Evolutionary conservation across 2,888 invertebrate species (phyloP).

Genomic region (Abscondita cerata): DNA sequence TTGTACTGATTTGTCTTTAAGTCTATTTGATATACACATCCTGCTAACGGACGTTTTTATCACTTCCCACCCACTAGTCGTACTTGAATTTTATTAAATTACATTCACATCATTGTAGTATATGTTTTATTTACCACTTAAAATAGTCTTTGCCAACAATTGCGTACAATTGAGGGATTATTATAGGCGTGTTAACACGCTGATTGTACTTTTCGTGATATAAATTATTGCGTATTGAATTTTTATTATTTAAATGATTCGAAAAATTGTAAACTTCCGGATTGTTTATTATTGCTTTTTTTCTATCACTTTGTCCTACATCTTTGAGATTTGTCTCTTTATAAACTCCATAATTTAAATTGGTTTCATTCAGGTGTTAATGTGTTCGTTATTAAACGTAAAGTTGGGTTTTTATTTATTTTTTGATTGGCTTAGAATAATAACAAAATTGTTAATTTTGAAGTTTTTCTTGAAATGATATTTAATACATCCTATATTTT

Average conservation of each 20-base stretch:
- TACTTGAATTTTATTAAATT: conserved; percentile 28
- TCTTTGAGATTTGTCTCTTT: too few relatives aligned
- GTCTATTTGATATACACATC: conserved; percentile 32
- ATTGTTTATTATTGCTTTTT: too few relatives aligned
- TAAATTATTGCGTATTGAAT: conserved; percentile 4
- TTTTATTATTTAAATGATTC: not conserved
- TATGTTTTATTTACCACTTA: conserved; percentile 26
- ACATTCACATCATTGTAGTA: conserved; percentile 18
- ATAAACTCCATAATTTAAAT: too few relatives aligned
- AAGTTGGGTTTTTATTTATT: too few relatives aligned
- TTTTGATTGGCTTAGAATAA: too few relatives aligned
- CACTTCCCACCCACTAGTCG: conserved; percentile 30
- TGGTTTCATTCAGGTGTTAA: too few relatives aligned
- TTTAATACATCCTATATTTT: too few relatives aligned
- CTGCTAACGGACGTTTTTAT: conserved; percentile 32
- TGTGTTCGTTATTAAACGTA: too few relatives aligned
- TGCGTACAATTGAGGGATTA: conserved; percentile 19
- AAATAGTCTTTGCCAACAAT: conserved; percentile 23
- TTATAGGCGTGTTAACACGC: conserved; percentile 5
- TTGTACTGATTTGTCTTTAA: conserved; percentile 18
- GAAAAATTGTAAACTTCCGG: too few relatives aligned
- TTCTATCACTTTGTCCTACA: too few relatives aligned
- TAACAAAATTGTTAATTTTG: too few relatives aligned
- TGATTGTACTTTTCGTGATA: conserved; percentile 8
- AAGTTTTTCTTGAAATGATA: too few relatives aligned